Evolutionary conservation across 2,888 invertebrate genomes (phyloP).

Genomic region (Apomyelois bistriatella): DNA sequence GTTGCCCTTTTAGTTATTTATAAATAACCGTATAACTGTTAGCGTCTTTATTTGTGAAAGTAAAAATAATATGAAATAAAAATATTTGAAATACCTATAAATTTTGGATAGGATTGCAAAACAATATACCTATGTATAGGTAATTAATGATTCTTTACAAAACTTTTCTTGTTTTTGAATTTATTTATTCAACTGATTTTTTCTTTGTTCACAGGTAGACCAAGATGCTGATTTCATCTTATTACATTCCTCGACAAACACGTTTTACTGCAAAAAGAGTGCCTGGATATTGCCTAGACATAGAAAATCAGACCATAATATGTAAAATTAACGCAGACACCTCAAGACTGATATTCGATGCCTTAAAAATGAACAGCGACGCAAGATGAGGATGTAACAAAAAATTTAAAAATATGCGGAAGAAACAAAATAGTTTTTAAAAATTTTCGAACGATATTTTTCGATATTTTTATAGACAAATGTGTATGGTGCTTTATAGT

Average conservation of each 20-base stretch:
- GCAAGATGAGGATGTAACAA: slow-evolving; percentile 52
- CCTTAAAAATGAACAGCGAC: slow-evolving; percentile 60
- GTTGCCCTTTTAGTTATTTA: neutral
- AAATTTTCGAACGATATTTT: slow-evolving; percentile 47
- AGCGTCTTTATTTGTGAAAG: too few relatives aligned
- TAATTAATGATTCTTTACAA: too few relatives aligned
- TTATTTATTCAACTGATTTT: slow-evolving; percentile 20
- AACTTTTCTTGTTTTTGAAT: too few relatives aligned
- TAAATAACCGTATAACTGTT: neutral
- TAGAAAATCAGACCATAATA: slow-evolving; percentile 30
- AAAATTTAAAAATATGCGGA: slow-evolving; percentile 49
- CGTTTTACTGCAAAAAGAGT: slow-evolving; percentile 26
- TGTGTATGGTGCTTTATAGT: slow-evolving; percentile 55
- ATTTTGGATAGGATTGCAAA: too few relatives aligned
- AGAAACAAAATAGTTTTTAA: slow-evolving; percentile 45
- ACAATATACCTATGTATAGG: too few relatives aligned
- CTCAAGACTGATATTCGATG: slow-evolving; percentile 62
- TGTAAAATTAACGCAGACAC: slow-evolving; percentile 33
- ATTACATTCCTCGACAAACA: slow-evolving; percentile 31
- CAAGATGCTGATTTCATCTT: slow-evolving; percentile 59
- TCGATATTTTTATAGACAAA: slow-evolving; percentile 42
- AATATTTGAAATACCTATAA: too few relatives aligned
- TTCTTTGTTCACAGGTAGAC: slow-evolving; percentile 54
- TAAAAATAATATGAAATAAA: neutral
- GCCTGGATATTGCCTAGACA: slow-evolving; percentile 18